Evolutionary conservation across 2,888 invertebrate species (phyloP).

Genomic region (Aspidapion aeneum): DNA sequence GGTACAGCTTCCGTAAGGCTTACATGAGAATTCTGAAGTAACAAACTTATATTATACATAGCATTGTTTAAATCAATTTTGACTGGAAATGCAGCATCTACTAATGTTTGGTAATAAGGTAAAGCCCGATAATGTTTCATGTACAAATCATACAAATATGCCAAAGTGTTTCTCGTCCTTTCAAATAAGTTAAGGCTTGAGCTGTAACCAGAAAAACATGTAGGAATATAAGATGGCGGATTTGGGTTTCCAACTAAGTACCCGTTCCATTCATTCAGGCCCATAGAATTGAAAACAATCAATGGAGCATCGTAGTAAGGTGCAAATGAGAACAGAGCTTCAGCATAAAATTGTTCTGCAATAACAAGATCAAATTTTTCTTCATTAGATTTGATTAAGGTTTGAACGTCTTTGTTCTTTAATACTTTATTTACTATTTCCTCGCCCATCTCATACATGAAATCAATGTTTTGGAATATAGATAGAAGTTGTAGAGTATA

Average conservation of each 20-base stretch:
- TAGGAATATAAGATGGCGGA: slow-evolving; percentile 51
- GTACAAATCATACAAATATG: slow-evolving; percentile 35
- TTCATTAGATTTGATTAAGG: slow-evolving; percentile 39
- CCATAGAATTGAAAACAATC: slow-evolving; percentile 43
- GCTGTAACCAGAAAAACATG: slow-evolving; percentile 44
- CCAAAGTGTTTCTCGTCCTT: slow-evolving; percentile 51
- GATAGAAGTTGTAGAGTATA: neutral
- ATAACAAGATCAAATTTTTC: slow-evolving; percentile 42
- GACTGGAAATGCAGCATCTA: slow-evolving; percentile 37
- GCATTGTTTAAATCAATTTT: slow-evolving; percentile 33
- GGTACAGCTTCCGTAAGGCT: slow-evolving; percentile 50
- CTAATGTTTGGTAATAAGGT: slow-evolving; percentile 33
- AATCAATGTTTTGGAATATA: neutral
- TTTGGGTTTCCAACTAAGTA: slow-evolving; percentile 49
- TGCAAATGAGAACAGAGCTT: slow-evolving; percentile 45
- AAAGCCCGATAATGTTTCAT: slow-evolving; percentile 28
- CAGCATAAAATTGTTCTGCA: slow-evolving; percentile 49
- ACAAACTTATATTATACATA: slow-evolving; percentile 34
- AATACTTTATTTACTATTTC: slow-evolving; percentile 35
- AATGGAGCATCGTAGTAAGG: slow-evolving; percentile 39
- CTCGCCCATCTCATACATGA: slow-evolving; percentile 1
- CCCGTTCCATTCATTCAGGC: slow-evolving; percentile 47
- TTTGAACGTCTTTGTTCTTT: slow-evolving; percentile 42
- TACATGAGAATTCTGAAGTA: slow-evolving; percentile 47
- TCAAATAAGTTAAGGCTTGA: slow-evolving; percentile 52